Base-by-base conservation (phyloP, 1,140 invertebrate genomes). In the Plutomurus gul region DNA sequence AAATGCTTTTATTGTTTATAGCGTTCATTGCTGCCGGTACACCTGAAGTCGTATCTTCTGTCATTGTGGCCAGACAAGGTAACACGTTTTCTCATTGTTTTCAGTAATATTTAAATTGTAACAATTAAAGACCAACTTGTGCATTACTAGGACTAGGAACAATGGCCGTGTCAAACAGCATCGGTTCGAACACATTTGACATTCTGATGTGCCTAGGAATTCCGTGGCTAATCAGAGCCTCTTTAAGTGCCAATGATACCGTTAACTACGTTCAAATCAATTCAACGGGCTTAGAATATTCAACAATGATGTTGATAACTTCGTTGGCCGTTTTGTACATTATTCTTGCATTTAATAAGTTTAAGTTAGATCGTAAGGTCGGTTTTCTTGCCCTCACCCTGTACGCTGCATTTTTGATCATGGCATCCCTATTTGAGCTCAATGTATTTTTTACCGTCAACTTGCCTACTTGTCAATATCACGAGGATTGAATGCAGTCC, bases 391-490 rank as follows among this genome's bases (percentile, higher is more conserved):
- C 93, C 85, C 88, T 94, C 37, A 85, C 92, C 77, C 92, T 95
- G 87, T 96, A 96, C 87, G 88, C 89, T 47, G 89, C 91, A 18
- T 96, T 94, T 84, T 88, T 95, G 72, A 88, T 93, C 70, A 87
- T 95, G 80, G 93, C 94, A 49, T 91, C 91, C 75, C 89, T 95
- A 71, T 94, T 95, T 82, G 94, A 96, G 88, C 88, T 95, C 76
- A 95, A 95, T 87, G 91, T 94, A 77, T 94, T 95, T 89, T 95
- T 95, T 87, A 89, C 88, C 78, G 93, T 95, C 76, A 95, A 95
- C 87, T 87, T 94, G 77, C 93, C 93, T 75, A 92, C 93, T 39
- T 95, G 94, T 79, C 51, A 76, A 22, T 77, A 81, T 43, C 72
- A 82, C 51, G 77, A 79, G 33, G 82, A 84, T 75, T 82, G 78